Evolutionary conservation across 23 tunicate genomes (phyloP).

Genomic region (Styela clava): DNA sequence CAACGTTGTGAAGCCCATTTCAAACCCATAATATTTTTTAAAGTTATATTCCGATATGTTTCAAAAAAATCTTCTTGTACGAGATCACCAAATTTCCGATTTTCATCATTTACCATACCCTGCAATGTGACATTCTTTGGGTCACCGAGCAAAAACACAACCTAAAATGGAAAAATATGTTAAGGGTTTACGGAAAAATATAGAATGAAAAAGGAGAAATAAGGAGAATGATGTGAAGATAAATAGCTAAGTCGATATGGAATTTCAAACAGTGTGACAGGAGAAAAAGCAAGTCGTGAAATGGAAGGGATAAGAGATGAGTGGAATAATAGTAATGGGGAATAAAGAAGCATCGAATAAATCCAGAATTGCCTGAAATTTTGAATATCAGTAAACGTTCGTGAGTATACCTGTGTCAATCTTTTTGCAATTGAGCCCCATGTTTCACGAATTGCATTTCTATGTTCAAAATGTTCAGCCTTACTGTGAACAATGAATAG

Average conservation of each 20-base stretch:
- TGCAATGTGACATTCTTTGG: slow-evolving; percentile 39
- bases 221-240: too few species aligned
- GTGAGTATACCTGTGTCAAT: slow-evolving; percentile 53
- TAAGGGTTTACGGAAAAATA: too few species aligned
- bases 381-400: too few species aligned
- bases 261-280: too few species aligned
- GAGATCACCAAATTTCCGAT: slow-evolving; percentile 28
- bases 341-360: too few species aligned
- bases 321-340: too few species aligned
- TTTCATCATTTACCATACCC: slow-evolving; percentile 22
- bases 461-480: slow-evolving; percentile 29
- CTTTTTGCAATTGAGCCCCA: slow-evolving; percentile 64
- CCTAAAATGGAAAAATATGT: not conserved
- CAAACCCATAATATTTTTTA: slow-evolving; percentile 67
- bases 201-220: too few species aligned
- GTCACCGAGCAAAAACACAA: slow-evolving; percentile 62
- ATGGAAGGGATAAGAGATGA: too few species aligned
- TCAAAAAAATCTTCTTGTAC: slow-evolving; percentile 60
- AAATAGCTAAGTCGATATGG: too few species aligned
- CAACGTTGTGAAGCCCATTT: slow-evolving; percentile 59
- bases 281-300: too few species aligned
- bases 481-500: slow-evolving; percentile 45
- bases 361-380: too few species aligned
- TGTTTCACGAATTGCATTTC: slow-evolving; percentile 46
- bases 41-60: slow-evolving; percentile 65